Evolutionary conservation across 2,888 invertebrate genomes (phyloP), one percentile per base, ranked within the genome.

Genomic region (Pharmacophagus antenor): DNA sequence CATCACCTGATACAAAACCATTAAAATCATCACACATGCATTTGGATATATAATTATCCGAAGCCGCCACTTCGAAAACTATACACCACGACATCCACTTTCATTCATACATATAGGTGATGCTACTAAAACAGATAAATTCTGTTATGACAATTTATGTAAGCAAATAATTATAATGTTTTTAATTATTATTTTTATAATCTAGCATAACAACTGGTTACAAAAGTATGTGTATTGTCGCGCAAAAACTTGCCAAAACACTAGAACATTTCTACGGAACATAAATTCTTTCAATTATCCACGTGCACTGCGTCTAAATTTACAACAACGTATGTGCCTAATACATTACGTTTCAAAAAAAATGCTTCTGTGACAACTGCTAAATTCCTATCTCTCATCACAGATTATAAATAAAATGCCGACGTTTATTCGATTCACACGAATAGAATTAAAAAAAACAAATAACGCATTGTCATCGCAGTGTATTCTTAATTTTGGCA

Each of bases 1-100:
- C 48, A 65, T 56, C 63, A 65, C 56, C 67, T 63, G 65, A 73
- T 68, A 63, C 64, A 65, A 64, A 56, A 67, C 67, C 57, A 62
- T 47, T 23, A 8, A 56, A 59, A 60, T 50, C 52, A 42, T 42
- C 71, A 64, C 52, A 56, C 73, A 72, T 73, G 62, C 67, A 72
- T 66, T 65, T 56, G 18, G 63, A 65, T 62, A 69, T 77, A 79
- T 76, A 76, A 71, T 69, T 67, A 63, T 65, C 48, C 65, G 77
- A 74, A 83, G 87, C 89, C 88, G 89, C 89, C 89, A 89, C 88
- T 81, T 74, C 73, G 65, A 61, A 63, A 63, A 72, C 76, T 72
- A 83, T 72, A 80, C 22, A 62, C 68, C 70, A 71, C 77, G 68
- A 66, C 58, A 59, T 61, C 44, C 73, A 70, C 70, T 76, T 46